phyloP scores from a whole-genome alignment of 2,113 vertebrate genomes.

The Prietella phreatophila region DNA sequence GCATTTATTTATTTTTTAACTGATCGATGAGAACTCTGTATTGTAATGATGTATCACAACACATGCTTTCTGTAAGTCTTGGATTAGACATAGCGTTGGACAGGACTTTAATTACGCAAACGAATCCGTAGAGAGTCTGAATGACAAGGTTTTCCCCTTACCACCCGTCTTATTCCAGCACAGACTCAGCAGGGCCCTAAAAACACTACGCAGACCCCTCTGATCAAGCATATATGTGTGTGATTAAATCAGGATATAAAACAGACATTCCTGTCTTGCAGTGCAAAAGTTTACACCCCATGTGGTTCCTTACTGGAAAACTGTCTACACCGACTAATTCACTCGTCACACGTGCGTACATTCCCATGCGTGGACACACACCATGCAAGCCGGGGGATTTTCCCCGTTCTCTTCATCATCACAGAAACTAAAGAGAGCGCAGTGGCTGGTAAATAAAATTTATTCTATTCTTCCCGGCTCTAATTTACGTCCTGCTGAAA shows the following conservation, averaged over 20 bases:
- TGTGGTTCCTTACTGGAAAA: neutral
- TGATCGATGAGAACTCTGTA: neutral
- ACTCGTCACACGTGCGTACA: neutral
- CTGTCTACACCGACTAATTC: neutral
- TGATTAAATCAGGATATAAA: neutral
- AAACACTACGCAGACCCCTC: constrained; percentile 3
- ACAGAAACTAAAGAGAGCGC: neutral
- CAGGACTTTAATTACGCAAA: neutral
- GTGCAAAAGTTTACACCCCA: neutral
- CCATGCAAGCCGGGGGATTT: constrained; percentile 8
- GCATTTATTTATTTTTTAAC: neutral
- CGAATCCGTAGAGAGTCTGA: neutral
- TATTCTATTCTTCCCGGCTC: neutral
- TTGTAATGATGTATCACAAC: neutral
- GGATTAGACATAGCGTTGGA: neutral
- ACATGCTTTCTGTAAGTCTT: neutral
- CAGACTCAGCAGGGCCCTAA: constrained; percentile 28
- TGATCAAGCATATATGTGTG: constrained; percentile 19
- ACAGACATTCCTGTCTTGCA: neutral
- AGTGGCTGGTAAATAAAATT: neutral
- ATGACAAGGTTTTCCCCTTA: neutral
- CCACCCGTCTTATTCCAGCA: constrained; percentile 27
- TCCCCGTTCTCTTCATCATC: neutral
- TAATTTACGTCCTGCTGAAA: neutral
- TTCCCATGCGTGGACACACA: neutral